Evolutionary conservation across 2,797 vertebrate species (phyloP).

Genomic region (Notoglanidium macrostoma): DNA sequence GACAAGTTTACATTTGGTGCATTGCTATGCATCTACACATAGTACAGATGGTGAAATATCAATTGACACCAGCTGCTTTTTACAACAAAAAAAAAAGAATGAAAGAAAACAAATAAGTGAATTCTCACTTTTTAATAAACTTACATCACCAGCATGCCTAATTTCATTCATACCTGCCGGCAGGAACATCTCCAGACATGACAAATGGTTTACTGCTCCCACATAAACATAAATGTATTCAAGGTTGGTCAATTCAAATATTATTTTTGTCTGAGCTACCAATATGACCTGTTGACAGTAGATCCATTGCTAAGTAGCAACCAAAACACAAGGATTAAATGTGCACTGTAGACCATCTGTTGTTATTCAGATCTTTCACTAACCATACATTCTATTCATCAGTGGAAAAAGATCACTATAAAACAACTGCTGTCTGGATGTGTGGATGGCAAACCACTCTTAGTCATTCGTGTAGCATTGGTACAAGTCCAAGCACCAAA

Average conservation of each 20-base stretch:
- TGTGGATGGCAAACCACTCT: neutral
- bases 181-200: neutral
- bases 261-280: neutral
- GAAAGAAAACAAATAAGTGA: neutral
- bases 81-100: neutral
- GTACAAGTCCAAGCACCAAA: neutral
- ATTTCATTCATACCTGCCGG: neutral
- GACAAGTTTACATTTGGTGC: neutral
- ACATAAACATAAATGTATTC: neutral
- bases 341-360: neutral
- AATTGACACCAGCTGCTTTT: neutral
- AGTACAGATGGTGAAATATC: neutral
- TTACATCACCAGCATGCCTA: neutral
- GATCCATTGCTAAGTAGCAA: neutral
- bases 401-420: neutral
- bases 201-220: neutral
- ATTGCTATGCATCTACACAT: neutral
- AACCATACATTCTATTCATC: neutral
- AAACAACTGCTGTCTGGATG: neutral
- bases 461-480: neutral
- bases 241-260: neutral
- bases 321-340: neutral
- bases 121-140: too few relatives aligned
- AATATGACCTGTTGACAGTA: too few relatives aligned
- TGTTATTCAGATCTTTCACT: constrained; percentile 20